phyloP scores from a whole-genome alignment of 2,797 vertebrate species.

The Smutsia temminckii region DNA sequence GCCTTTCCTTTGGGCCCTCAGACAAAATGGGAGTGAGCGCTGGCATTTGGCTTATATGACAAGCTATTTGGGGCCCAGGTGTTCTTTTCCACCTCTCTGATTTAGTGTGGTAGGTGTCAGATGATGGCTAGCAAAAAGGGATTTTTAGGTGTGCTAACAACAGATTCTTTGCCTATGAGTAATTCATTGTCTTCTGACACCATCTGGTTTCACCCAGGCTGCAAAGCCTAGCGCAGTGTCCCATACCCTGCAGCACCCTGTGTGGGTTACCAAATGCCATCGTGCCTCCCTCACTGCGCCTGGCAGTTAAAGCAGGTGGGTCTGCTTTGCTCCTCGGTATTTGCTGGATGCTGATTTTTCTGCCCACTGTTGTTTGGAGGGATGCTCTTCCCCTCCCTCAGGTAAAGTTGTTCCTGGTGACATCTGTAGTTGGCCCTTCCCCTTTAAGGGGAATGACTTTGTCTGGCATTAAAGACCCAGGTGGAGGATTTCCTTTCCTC shows the following conservation, averaged over 20 bases:
- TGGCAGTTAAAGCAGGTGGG: neutral
- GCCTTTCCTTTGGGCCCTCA: neutral
- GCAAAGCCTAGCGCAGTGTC: neutral
- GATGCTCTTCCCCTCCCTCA: neutral
- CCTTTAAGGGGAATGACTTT: neutral
- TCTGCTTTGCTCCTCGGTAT: neutral
- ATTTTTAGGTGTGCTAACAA: constrained; percentile 32
- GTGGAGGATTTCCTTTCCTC: neutral
- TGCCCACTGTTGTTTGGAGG: neutral
- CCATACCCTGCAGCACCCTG: neutral
- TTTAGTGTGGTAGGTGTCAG: constrained; percentile 12
- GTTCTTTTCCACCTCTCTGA: neutral
- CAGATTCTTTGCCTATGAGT: constrained; percentile 41
- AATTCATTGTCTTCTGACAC: constrained; percentile 49
- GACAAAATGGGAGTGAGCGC: neutral
- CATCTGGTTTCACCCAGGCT: constrained; percentile 52
- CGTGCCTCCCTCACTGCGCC: neutral
- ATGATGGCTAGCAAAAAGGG: neutral
- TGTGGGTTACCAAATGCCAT: constrained; percentile 7
- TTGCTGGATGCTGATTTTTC: neutral
- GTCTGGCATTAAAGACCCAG: neutral
- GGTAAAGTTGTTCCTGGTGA: neutral
- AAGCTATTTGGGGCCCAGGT: neutral
- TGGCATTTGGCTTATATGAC: neutral
- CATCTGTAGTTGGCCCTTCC: neutral